Percentiles rank a stretch among this genome's conserved stretches.
These are phyloP conservation scores for Oryzias sinensis DNA, from an alignment of 2,797 vertebrate genomes.

Conservation along the genomic window DNA sequence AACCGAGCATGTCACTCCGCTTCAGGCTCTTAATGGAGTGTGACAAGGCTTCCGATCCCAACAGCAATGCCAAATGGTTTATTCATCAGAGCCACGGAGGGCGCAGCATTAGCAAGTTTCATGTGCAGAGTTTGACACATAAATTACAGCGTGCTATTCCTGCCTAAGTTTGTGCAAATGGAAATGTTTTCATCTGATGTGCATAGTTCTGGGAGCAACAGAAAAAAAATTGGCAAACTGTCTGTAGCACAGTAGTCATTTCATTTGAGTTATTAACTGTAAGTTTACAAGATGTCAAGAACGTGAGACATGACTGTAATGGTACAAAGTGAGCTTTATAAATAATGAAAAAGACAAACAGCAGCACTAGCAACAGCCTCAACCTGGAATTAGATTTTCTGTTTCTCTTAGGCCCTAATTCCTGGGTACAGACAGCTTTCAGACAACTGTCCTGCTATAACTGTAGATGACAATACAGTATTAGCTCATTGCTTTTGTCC, in stretches of 20 bases:
- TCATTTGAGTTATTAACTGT: conserved; percentile 34
- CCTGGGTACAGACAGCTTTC: conserved; percentile 13
- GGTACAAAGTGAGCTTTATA: conserved; percentile 9
- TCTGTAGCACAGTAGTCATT: conserved; percentile 4
- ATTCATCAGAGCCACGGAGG: conserved; percentile 66
- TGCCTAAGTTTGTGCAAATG: conserved; percentile 35
- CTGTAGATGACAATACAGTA: conserved; percentile 25
- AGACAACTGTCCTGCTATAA: conserved; percentile 30
- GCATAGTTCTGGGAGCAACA: conserved; percentile 19
- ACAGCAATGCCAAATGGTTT: conserved; percentile 69
- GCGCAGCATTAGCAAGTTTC: conserved; percentile 54
- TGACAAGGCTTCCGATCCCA: conserved; percentile 72
- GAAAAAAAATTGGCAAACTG: conserved; percentile 9
- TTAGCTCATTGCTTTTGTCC: conserved; percentile 13
- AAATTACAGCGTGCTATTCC: conserved; percentile 59
- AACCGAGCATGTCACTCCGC: conserved; percentile 51
- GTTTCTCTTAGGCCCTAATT: conserved; percentile 14
- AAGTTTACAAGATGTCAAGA: conserved; percentile 30
- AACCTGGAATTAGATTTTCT: conserved; percentile 8
- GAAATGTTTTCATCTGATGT: conserved; percentile 49
- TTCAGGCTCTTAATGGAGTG: conserved; percentile 69
- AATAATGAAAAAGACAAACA: conserved; percentile 22
- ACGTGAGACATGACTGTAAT: conserved; percentile 1
- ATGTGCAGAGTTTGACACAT: conserved; percentile 50
- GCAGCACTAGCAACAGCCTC: conserved; percentile 5